Conservation (phyloP, 1,140 invertebrate genomes). For the Copidosoma floridanum region DNA sequence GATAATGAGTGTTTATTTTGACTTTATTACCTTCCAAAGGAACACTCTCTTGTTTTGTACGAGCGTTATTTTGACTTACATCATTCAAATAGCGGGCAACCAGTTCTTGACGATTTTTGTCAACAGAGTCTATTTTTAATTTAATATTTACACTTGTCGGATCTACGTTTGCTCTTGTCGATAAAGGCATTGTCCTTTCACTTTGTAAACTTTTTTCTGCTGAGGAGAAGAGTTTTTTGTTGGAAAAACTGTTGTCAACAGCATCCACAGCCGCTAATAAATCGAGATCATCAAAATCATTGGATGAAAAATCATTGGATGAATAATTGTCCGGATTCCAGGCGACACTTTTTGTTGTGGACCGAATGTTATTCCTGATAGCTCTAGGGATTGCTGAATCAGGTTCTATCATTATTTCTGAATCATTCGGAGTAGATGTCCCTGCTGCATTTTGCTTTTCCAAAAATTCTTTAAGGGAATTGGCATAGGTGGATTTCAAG, state of each 20-base stretch:
- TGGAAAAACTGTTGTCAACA: too few relatives aligned
- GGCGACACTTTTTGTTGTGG: not conserved
- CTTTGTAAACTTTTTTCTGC: too few relatives aligned
- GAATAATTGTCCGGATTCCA: too few relatives aligned
- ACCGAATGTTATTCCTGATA: constrained; percentile 9
- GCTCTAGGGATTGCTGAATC: constrained; percentile 21
- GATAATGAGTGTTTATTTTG: not conserved
- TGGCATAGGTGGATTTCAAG: constrained; percentile 15
- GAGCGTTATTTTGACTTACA: too few relatives aligned
- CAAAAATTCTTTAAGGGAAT: constrained; percentile 1
- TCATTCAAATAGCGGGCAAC: constrained; percentile 24
- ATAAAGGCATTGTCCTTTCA: constrained; percentile 7
- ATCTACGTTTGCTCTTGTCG: constrained; percentile 8
- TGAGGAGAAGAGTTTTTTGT: too few relatives aligned
- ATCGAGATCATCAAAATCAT: not conserved
- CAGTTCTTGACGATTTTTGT: constrained; percentile 23
- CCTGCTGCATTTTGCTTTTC: not conserved
- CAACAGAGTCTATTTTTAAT: constrained; percentile 8
- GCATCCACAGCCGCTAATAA: too few relatives aligned
- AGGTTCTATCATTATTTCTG: constrained; percentile 16
- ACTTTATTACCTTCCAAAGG: too few relatives aligned
- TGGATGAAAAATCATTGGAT: constrained; percentile 1
- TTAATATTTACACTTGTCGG: not conserved
- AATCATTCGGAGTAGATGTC: not conserved
- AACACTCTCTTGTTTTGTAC: too few relatives aligned